Evolutionary conservation across 2,888 invertebrate genomes (phyloP), one percentile per base, ranked within the genome.

Genomic region (Oxyscelio sp.): DNA sequence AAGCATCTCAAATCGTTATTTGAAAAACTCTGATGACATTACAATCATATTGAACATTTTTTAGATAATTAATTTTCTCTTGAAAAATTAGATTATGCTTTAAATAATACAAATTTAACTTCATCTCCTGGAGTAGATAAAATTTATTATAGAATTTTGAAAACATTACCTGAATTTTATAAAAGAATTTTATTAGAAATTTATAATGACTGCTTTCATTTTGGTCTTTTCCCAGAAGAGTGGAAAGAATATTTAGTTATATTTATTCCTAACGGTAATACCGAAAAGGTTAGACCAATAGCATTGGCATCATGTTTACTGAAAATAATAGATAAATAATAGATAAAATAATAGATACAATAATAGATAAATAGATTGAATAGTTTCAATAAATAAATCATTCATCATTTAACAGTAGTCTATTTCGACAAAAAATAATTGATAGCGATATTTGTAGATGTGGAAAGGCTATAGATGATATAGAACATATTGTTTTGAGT

Each of bases 71-170:
- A 54, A 1, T 48, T 80, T 27, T 58, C 71, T 1, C 38, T 38
- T 40, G 38, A 63, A 22, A 65, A 80, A 66, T 24, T 80, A 21
- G 15, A 40, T 6, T 22, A 4, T 13, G 54, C 40, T 8, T 4
- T 59, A 2, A 27, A 56, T 17, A 66, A 70, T 21, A 0, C 21
- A 15, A 75, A 75, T 4, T 9, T 56, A 13, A 75, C 66, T 15
- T 68, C 81, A 1, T n/a, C 68, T n/a, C 68, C 82, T 15, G 82
- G 77, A 0, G 0, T 58, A 15, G 71, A 83, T n/a, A 77, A 71
- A 66, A 83, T 83, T 9, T 50, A 27, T 19, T 65, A 71, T 22
- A 40, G 31, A 52, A 27, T 83, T 3, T 43, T 83, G 0, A 1
- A 9, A 15, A 45, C 6, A 15, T 24, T 77, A 31, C 82, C 63